Evolutionary conservation across 2,888 invertebrate genomes (phyloP).

Genomic region (Rambutsinella grinnellia): DNA sequence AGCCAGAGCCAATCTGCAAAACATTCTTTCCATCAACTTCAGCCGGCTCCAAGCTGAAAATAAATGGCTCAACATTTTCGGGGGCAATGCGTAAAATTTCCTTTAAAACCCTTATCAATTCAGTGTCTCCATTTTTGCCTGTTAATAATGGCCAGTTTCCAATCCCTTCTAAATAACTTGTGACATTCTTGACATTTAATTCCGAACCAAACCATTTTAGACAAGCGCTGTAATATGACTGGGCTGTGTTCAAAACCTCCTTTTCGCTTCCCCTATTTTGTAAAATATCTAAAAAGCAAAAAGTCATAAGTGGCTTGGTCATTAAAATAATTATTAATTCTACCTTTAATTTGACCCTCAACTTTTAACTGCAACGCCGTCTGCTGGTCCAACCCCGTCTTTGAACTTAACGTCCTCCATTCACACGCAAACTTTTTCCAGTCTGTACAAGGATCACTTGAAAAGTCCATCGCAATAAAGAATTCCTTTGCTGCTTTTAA

Average conservation of each 20-base stretch:
- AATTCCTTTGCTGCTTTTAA: constrained; percentile 35
- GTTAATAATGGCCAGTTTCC: constrained; percentile 35
- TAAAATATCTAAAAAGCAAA: constrained; percentile 43
- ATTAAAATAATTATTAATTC: background rate
- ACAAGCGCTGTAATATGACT: constrained; percentile 26
- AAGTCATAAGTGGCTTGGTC: too few relatives aligned
- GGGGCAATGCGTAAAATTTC: constrained; percentile 20
- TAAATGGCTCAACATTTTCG: constrained; percentile 21
- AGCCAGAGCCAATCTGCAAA: constrained; percentile 29
- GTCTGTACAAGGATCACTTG: constrained; percentile 29
- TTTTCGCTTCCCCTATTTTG: constrained; percentile 5
- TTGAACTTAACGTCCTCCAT: constrained; percentile 38
- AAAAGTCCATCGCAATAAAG: constrained; percentile 35
- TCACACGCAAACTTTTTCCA: constrained; percentile 45
- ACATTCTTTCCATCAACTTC: background rate
- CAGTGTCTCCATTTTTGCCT: background rate
- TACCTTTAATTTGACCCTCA: constrained; percentile 31
- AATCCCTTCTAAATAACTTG: constrained; percentile 11
- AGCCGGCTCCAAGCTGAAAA: constrained; percentile 25
- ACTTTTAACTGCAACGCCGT: background rate
- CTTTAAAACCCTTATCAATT: constrained; percentile 7
- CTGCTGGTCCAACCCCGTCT: constrained; percentile 21
- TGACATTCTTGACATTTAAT: background rate
- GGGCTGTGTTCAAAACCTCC: background rate
- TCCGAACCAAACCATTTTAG: constrained; percentile 18